Conservation (phyloP, 2,888 invertebrate genomes). For the Campopleginae sp. region DNA sequence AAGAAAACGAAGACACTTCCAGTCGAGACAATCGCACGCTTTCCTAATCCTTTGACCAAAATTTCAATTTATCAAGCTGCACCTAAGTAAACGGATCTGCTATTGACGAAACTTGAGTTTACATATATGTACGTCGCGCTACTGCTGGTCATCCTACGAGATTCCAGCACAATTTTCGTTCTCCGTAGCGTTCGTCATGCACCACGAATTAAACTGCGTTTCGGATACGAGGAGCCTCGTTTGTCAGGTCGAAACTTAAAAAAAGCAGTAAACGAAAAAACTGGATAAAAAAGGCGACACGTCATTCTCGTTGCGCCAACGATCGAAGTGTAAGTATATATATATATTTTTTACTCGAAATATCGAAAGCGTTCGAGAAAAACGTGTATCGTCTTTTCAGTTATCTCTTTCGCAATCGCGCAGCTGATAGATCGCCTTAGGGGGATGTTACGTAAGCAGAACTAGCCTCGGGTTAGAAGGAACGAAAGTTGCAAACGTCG, state of each 20-base stretch:
- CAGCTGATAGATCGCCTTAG: neutral
- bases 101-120: slow-evolving; percentile 5
- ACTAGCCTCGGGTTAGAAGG: neutral
- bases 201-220: slow-evolving; percentile 14
- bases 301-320: too few relatives aligned
- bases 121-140: slow-evolving; percentile 15
- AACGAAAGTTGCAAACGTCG: neutral
- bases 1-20: slow-evolving; percentile 74
- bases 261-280: too few relatives aligned
- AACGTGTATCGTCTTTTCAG: too few relatives aligned
- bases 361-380: too few relatives aligned
- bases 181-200: slow-evolving; percentile 5
- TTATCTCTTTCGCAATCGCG: neutral
- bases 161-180: slow-evolving; percentile 30
- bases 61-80: slow-evolving; percentile 83
- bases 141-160: slow-evolving; percentile 24
- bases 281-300: too few relatives aligned
- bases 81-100: slow-evolving; percentile 78
- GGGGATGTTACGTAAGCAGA: neutral
- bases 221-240: neutral
- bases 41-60: slow-evolving; percentile 82
- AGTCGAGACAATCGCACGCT: slow-evolving; percentile 73
- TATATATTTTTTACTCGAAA: too few relatives aligned
- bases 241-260: neutral
- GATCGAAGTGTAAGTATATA: too few relatives aligned